Base-by-base conservation (phyloP, 2,888 invertebrate species). In the Eilema depressum region DNA sequence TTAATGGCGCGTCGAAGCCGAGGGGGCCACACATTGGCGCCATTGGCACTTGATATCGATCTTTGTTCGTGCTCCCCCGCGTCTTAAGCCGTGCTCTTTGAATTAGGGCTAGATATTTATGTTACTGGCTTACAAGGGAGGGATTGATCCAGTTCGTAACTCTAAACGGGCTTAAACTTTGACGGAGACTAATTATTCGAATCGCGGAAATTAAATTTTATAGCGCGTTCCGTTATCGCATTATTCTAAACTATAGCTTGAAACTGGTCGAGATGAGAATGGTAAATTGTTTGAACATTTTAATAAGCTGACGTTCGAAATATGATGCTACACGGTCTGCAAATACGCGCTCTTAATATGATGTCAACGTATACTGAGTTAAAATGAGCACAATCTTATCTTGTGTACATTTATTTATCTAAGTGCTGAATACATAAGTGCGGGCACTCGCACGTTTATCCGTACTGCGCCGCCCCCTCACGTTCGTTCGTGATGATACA, bases 31-130 rank as follows among this genome's bases (percentile, higher is more conserved):
- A 91, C 91, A 92, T 90, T 88, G 91, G 90, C 91, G 92, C 91
- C 91, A 91, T 88, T 86, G 89, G 89, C 91, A 90, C 89, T 91
- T 90, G 92, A 93, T 94, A 94, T 94, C 93, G 94, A 95, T 95
- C 94, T 95, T 90, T 90, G 91, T 89, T 87, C 85, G 71, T 63
- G 86, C 90, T 93, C 94, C 93, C 94, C 91, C 88, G 92, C 90
- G 92, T 90, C 91, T 92, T 89, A 88, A 91, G 91, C 91, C 74
- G 74, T 82, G 80, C 81, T 82, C 82, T 82, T 81, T 85, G 91
- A 92, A 92, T 93, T 93, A 92, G 91, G 89, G 89, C 89, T 89
- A 89, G 89, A 84, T 91, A 92, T 93, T 93, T 92, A 92, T 94
- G 90, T 90, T 86, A 85, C 80, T 86, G 88, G 88, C 88, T 89